Base-by-base conservation (phyloP, 2,888 invertebrate species). In the Smittia sp. region DNA sequence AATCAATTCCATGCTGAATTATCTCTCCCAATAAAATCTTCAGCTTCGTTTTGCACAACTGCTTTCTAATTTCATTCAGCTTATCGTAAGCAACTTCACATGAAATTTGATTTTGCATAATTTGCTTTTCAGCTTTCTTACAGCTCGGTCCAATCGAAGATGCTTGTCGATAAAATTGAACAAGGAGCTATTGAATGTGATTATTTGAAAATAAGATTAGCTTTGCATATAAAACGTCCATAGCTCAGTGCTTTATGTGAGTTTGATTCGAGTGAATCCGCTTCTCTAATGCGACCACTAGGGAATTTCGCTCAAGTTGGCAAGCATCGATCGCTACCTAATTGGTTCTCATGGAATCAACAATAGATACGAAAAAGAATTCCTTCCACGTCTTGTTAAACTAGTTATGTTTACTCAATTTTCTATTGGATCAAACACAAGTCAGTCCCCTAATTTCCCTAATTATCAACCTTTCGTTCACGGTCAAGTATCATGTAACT, bases 331-430 rank as follows among this genome's bases (percentile, higher is more conserved):
- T 18, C 25, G 6, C 6, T n/a, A 52, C 25, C 52, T 69, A 69
- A 69, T 69, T 69, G 69, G 69, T 69, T 54, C 69, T 69, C 69
- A 69, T 69, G 52, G 69, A 52, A 69, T 69, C 24, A 18, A 69
- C 22, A 67, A 66, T 66, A 38, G n/a, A n/a, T n/a, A n/a, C n/a
- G n/a, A n/a, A n/a, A n/a, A n/a, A n/a, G n/a, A n/a, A n/a, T n/a
- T n/a, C n/a, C n/a, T n/a, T n/a, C n/a, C n/a, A n/a, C n/a, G n/a
- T n/a, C n/a, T n/a, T n/a, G n/a, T n/a, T n/a, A n/a, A n/a, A n/a
- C n/a, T n/a, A n/a, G n/a, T n/a, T n/a, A n/a, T n/a, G n/a, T n/a
- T n/a, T n/a, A n/a, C n/a, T n/a, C n/a, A n/a, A n/a, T n/a, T n/a
- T n/a, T n/a, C n/a, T n/a, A n/a, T n/a, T n/a, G n/a, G n/a, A n/a